Percentiles rank a stretch among this genome's conserved stretches.
Conservation (phyloP, 2,888 invertebrate species). For the Mythimna impura region DNA sequence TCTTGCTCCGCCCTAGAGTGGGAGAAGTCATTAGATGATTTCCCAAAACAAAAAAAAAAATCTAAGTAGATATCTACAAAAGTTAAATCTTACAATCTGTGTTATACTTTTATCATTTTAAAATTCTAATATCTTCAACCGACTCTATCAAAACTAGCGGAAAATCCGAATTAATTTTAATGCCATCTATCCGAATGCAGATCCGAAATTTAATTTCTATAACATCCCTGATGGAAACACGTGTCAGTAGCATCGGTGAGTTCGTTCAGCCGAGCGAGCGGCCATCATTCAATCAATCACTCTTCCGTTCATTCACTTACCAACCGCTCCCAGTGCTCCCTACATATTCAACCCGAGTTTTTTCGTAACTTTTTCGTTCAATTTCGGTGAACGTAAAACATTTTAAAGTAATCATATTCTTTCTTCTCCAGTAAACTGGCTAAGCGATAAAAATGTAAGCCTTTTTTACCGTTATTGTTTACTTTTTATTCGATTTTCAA, state of each 20-base stretch:
- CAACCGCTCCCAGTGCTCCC: constrained; percentile 22
- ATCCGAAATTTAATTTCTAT: no score
- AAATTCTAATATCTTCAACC: no score
- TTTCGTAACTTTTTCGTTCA: constrained; percentile 29
- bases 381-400: constrained; percentile 27
- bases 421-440: constrained; percentile 17
- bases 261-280: constrained; percentile 48
- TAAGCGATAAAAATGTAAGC: constrained; percentile 7
- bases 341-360: constrained; percentile 36
- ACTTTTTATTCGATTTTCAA: not conserved
- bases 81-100: no score
- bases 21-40: no score
- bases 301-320: constrained; percentile 56
- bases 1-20: no score
- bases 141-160: no score
- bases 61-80: no score
- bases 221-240: constrained; percentile 8
- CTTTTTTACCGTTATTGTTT: constrained; percentile 4
- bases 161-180: no score
- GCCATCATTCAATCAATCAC: constrained; percentile 60
- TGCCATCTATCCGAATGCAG: no score
- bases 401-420: constrained; percentile 24
- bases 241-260: constrained; percentile 28
- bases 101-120: no score
- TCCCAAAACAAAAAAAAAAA: no score